Base-by-base conservation (phyloP, 1,140 invertebrate genomes). In the Tetramorium parvispinum region DNA sequence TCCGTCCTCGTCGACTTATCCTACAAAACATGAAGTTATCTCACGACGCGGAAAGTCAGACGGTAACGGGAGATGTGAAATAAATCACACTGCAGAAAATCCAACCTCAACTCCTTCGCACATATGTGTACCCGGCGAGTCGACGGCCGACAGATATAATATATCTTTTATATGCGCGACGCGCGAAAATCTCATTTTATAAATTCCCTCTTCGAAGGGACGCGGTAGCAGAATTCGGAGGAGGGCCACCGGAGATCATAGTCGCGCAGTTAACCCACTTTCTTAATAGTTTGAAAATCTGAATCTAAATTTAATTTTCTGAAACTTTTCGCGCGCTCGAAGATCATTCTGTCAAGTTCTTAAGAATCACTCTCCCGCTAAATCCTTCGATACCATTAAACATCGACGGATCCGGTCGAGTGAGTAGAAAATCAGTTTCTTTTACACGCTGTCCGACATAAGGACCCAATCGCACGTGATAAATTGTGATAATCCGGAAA, bases 71-170 rank as follows among this genome's bases (percentile, higher is more conserved):
- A 16, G 40, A 77, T 16, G 40, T 63, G 55, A 65, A 65, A 65
- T 78, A 78, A 78, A 78, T 78, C 21, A 78, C 27, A 24, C 1
- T 78, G 24, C 16, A 46, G 40, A n/a, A 32, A 46, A 78, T 78
- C 43, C 43, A 7, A 51, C 43, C 6, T 65, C 76, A 61, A 78
- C 59, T 78, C 40, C 11, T 78, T 78, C 27, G 3, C 18, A 32
- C 18, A 61, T 61, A 78, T 13, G 21, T 77, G 37, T n/a, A n/a
- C 5, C 21, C 6, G 37, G 40, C 24, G 24, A 65, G 10, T 46
- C 8, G 37, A 66, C 8, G 51, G 21, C 11, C 13, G 37, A 51
- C 40, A n/a, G 55, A 78, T 46, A 49, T 57, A 63, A 65, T 78
- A 46, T 61, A 77, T 77, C 57, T 63, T 78, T 78, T 32, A 65